These are phyloP conservation scores for Cisticola juncidis DNA, from an alignment of 2,113 vertebrate species.

Conservation along the genomic window DNA sequence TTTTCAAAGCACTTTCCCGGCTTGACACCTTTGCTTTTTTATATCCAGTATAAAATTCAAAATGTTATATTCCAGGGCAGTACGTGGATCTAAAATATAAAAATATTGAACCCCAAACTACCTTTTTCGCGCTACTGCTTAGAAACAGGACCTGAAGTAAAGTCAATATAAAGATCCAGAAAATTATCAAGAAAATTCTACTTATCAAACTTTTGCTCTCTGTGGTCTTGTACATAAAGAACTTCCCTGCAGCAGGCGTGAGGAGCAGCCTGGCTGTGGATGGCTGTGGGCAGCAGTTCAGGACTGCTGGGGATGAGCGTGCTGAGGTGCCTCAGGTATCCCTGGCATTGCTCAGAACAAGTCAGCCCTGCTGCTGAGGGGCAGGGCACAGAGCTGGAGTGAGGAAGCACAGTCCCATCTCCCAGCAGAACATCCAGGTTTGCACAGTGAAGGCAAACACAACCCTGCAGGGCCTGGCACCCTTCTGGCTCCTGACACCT, in stretches of 20 bases:
- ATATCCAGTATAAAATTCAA: conserved; percentile 44
- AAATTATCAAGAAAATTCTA: background rate
- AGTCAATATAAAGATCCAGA: background rate
- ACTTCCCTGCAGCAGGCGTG: background rate
- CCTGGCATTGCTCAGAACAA: background rate
- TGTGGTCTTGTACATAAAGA: background rate
- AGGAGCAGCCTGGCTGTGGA: background rate
- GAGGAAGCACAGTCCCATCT: background rate
- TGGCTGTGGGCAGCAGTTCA: background rate
- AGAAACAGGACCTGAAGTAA: background rate
- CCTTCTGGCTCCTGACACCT: background rate
- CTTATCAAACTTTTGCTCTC: background rate
- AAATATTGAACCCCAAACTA: background rate
- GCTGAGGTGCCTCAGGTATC: background rate
- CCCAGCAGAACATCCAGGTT: background rate
- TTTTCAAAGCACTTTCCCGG: conserved; percentile 35
- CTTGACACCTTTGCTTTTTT: conserved; percentile 28
- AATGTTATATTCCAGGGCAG: conserved; percentile 15
- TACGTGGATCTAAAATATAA: background rate
- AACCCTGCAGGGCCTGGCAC: background rate
- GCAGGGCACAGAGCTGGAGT: background rate
- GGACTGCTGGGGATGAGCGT: background rate
- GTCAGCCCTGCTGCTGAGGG: background rate
- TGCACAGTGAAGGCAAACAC: accelerated
- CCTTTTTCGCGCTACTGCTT: background rate